Evolutionary conservation across 2,797 vertebrate genomes (phyloP).

Genomic region (Heliangelus exortis): DNA sequence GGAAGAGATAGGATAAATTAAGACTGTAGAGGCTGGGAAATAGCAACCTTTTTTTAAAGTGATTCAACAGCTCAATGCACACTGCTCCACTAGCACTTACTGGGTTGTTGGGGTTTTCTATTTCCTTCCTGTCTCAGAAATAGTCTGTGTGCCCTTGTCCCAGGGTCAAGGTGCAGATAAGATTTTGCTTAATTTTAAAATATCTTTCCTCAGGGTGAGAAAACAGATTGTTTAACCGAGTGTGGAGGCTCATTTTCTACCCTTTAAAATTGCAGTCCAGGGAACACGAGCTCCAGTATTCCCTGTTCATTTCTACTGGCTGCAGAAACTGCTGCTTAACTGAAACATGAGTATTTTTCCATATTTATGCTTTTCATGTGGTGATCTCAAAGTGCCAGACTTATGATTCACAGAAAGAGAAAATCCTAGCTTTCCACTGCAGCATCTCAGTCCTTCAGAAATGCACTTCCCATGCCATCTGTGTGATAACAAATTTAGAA

Average conservation of each 20-base stretch:
- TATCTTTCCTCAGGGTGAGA: neutral
- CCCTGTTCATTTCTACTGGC: neutral
- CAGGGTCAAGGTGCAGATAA: neutral
- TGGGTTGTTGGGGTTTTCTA: neutral
- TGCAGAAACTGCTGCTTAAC: neutral
- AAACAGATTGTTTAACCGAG: neutral
- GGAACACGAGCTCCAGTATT: neutral
- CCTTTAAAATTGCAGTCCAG: neutral
- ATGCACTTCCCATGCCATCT: slow-evolving; percentile 44
- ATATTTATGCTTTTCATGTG: neutral
- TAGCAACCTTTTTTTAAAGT: neutral
- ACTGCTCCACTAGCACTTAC: neutral
- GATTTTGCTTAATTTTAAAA: neutral
- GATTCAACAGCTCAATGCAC: neutral
- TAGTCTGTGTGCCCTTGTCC: neutral
- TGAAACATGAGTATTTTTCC: slow-evolving; percentile 5
- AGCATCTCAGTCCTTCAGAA: slow-evolving; percentile 26
- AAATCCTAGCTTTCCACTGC: neutral
- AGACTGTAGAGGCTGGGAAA: neutral
- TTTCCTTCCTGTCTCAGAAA: neutral
- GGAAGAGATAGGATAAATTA: slow-evolving; percentile 27
- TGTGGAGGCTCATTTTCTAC: neutral
- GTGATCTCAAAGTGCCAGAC: slow-evolving; percentile 17
- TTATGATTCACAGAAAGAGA: neutral
- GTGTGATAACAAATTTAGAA: slow-evolving; percentile 52